These are phyloP conservation scores for Brachionus sp. DNA, from an alignment of 1,140 invertebrate species.

Conservation along the genomic window DNA sequence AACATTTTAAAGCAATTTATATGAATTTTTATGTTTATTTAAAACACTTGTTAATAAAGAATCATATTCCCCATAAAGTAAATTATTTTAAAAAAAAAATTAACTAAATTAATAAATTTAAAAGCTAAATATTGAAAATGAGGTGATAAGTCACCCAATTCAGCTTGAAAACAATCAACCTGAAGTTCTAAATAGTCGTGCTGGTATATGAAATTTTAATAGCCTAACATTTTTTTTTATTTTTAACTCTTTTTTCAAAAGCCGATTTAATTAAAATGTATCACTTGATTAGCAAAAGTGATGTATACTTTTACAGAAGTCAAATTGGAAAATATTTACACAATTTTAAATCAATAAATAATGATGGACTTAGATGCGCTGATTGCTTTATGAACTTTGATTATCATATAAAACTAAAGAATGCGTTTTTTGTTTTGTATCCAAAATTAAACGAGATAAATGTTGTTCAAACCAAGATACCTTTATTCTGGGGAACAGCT, in stretches of 20 bases:
- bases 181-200: background rate
- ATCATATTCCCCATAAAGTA: background rate
- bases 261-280: background rate
- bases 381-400: background rate
- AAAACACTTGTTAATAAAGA: background rate
- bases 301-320: background rate
- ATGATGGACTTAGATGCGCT: background rate
- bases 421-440: background rate
- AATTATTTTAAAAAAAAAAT: too few species aligned
- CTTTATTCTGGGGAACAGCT: background rate
- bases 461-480: background rate
- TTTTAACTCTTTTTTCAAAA: background rate
- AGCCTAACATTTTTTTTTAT: background rate
- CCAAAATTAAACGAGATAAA: constrained; percentile 1
- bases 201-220: background rate
- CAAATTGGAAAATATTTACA: background rate
- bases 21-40: constrained; percentile 14
- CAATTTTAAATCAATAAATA: background rate
- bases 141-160: background rate
- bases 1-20: background rate
- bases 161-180: background rate
- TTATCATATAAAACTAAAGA: background rate
- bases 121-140: background rate
- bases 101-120: background rate
- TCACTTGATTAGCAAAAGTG: background rate